These are phyloP conservation scores for Plutella xylostella DNA, from an alignment of 2,888 invertebrate species.

Conservation along the genomic window DNA sequence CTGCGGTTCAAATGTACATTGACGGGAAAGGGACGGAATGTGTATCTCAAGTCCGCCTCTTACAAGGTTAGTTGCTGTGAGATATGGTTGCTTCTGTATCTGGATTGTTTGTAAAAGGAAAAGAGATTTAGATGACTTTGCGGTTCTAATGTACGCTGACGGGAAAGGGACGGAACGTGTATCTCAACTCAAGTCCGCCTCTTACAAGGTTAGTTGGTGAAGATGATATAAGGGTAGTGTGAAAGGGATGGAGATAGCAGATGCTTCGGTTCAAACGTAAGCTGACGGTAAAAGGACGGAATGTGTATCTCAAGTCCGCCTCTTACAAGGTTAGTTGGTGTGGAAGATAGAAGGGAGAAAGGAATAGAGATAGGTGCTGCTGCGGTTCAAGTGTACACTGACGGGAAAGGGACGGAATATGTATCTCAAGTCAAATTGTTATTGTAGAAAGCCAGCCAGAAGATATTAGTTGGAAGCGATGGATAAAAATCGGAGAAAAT, in stretches of 20 bases:
- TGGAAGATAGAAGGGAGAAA: no score
- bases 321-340: conserved; percentile 56
- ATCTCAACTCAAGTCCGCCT: conserved; percentile 95
- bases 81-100: no score
- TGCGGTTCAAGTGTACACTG: conserved; percentile 93
- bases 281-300: conserved; percentile 93
- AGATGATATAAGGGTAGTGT: no score
- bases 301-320: conserved; percentile 95
- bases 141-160: conserved; percentile 95
- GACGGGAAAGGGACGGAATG: conserved; percentile 93
- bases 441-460: no score
- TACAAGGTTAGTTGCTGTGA: background rate
- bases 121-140: no score
- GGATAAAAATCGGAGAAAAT: no score
- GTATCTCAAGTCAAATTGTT: conserved; percentile 96
- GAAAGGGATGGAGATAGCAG: conserved; percentile 67
- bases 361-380: conserved; percentile 73
- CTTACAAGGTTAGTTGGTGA: no score
- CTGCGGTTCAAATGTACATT: conserved; percentile 94
- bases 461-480: no score
- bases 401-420: conserved; percentile 95
- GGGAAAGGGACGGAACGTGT: conserved; percentile 94
- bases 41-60: conserved; percentile 95
- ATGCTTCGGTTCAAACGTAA: conserved; percentile 94
- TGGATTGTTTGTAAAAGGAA: no score